Base-by-base conservation (phyloP, 2,113 vertebrate genomes). In the Ia io region DNA sequence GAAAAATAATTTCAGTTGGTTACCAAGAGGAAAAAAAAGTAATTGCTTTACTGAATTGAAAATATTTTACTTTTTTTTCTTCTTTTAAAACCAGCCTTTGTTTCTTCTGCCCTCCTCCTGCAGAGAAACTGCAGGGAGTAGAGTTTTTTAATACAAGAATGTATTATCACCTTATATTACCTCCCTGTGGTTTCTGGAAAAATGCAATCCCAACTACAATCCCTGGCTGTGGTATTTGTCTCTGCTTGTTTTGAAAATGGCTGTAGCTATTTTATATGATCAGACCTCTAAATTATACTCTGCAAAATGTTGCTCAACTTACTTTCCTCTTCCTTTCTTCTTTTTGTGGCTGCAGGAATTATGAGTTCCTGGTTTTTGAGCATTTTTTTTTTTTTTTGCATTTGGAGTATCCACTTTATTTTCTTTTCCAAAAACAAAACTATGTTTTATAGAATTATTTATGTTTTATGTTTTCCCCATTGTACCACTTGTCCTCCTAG, bases 131-230 rank as follows among this genome's bases (percentile, higher is more conserved):
- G 56, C 32, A 93, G 82, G 93, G 40, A 93, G 83, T 65, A 87
- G 28, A 42, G 67, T 91, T 84, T 95, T 91, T 94, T 63, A 83
- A 93, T 95, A 91, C 16, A 89, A 80, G 82, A 96, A 87, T 94
- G 94, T 89, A 97, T 97, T 97, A 94, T 96, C 95, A 95, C 93
- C 47, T 93, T 70, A 8, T 93, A 84, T 96, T 95, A 77, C 42
- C 69, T 95, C 88, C 83, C 71, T 73, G 71, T 88, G 80, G 73
- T 59, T 88, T 96, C 73, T 76, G 47, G 74, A 61, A 95, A 89
- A 86, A 93, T 95, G 61, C 51, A 83, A 20, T 65, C n/a, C 69
- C 83, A 88, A 82, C 74, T 91, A 14, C 32, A 88, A 40, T 84
- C 49, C 30, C 89, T 79, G 87, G 42, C 83, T 89, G 61, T 9